Conservation (phyloP, 2,797 vertebrate genomes). For the Pelochelys cantorii region DNA sequence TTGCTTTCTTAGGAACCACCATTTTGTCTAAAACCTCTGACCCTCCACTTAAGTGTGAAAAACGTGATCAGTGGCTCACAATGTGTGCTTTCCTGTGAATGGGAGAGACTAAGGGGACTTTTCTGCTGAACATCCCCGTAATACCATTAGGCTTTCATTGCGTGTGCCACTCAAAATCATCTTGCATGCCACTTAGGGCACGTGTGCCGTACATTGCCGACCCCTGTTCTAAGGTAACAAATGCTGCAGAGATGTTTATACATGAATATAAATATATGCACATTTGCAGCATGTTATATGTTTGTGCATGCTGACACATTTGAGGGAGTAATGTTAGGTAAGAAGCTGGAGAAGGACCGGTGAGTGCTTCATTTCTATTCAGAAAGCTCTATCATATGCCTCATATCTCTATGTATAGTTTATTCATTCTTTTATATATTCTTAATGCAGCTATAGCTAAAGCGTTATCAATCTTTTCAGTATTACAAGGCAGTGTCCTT, state of each 20-base stretch:
- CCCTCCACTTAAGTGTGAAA: too few species aligned
- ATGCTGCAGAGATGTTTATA: not conserved
- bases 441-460: not conserved
- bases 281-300: not conserved
- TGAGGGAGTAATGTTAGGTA: not conserved
- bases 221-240: not conserved
- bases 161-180: too few species aligned
- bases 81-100: too few species aligned
- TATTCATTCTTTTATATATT: not conserved
- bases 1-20: too few species aligned
- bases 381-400: not conserved
- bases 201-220: too few species aligned
- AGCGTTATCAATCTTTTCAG: not conserved
- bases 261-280: not conserved
- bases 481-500: not conserved
- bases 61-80: too few species aligned
- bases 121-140: too few species aligned
- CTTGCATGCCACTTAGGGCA: too few species aligned
- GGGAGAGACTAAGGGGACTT: too few species aligned
- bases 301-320: not conserved
- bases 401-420: not conserved
- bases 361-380: not conserved
- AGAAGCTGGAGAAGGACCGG: not conserved
- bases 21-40: too few species aligned
- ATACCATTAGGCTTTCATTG: too few species aligned